phyloP scores from a whole-genome alignment of 2,797 vertebrate species.

The Pseudochromis fuscus region DNA sequence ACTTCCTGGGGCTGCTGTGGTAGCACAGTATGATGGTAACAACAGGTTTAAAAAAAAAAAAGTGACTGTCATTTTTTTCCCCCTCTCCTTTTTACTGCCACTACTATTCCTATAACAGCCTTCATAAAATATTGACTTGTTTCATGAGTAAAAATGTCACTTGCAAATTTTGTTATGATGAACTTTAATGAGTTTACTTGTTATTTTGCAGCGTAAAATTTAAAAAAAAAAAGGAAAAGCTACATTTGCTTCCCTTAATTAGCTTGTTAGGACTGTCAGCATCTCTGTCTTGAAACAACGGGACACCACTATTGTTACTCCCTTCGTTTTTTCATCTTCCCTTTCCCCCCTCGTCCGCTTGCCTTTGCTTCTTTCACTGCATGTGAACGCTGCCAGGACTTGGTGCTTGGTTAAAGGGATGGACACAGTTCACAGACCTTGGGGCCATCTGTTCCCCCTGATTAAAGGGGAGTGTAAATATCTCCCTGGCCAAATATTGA shows the following conservation, averaged over 20 bases:
- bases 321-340: slow-evolving; percentile 22
- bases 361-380: slow-evolving; percentile 25
- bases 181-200: slow-evolving; percentile 36
- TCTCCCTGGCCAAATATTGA: slow-evolving; percentile 75
- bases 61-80: neutral
- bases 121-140: neutral
- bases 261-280: slow-evolving; percentile 34
- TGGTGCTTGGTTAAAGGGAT: slow-evolving; percentile 70
- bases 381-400: slow-evolving; percentile 36
- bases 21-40: neutral
- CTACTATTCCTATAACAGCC: neutral
- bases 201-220: slow-evolving; percentile 9
- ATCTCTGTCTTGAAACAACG: slow-evolving; percentile 36
- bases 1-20: neutral
- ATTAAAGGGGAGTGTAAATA: slow-evolving; percentile 80
- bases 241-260: slow-evolving; percentile 39
- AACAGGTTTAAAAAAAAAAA: neutral
- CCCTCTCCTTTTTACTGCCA: neutral
- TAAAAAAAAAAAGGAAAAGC: neutral
- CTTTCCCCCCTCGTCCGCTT: slow-evolving; percentile 6
- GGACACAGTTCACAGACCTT: slow-evolving; percentile 74
- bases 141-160: slow-evolving; percentile 15
- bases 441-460: slow-evolving; percentile 75
- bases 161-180: slow-evolving; percentile 18
- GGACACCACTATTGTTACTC: neutral